phyloP scores from a whole-genome alignment of 2,888 invertebrate genomes.

The Eudemis profundana region DNA sequence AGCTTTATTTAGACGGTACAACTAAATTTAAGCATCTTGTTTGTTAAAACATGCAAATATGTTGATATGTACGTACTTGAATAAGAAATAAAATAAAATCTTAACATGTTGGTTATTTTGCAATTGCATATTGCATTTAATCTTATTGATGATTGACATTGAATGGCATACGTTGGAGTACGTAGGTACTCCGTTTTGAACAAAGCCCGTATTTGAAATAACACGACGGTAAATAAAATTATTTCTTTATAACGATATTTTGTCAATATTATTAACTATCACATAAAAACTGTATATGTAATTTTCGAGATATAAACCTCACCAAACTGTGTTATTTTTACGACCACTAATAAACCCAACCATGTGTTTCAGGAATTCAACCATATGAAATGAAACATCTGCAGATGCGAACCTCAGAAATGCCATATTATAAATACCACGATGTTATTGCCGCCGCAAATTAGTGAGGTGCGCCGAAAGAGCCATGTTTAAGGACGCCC shows the following conservation, averaged over 20 bases:
- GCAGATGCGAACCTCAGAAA: conserved; percentile 23
- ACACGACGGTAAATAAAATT: background rate
- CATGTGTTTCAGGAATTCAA: conserved; percentile 2
- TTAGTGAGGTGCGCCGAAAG: conserved; percentile 16
- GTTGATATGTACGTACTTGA: background rate
- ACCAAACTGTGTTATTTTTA: background rate
- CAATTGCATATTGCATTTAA: background rate
- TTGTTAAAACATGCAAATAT: background rate
- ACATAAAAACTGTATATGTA: too few species aligned
- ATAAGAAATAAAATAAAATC: background rate
- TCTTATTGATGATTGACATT: background rate
- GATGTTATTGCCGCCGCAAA: conserved; percentile 16
- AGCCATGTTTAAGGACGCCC: background rate
- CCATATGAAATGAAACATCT: conserved; percentile 2
- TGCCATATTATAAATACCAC: conserved; percentile 16
- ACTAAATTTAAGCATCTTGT: background rate
- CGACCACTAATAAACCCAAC: conserved; percentile 11
- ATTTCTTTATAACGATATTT: too few species aligned
- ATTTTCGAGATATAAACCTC: background rate
- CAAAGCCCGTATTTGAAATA: background rate
- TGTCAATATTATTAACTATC: too few species aligned
- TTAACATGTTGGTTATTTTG: too few species aligned
- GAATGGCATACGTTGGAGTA: background rate
- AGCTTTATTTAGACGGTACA: background rate
- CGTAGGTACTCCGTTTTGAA: background rate